Conservation (phyloP, 2,113 vertebrate species). For the Salvelinus sp. region DNA sequence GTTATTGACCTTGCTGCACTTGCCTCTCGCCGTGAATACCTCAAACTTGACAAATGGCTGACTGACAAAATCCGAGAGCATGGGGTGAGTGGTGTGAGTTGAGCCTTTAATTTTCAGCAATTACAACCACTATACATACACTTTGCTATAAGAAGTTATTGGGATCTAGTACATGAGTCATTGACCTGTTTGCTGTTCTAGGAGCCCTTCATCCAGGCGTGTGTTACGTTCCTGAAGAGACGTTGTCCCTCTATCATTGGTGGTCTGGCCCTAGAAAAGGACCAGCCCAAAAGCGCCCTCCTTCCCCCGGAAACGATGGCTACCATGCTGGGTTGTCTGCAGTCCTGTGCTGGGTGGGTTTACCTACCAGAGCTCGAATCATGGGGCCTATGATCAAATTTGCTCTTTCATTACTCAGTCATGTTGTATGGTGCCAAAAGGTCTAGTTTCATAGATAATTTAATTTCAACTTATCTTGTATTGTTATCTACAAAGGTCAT, state of each 20-base stretch:
- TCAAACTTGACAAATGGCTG: constrained; percentile 99
- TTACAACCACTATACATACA: not conserved
- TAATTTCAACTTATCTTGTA: too few species aligned
- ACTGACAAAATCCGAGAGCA: constrained; percentile 99
- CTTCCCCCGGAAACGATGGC: constrained; percentile 96
- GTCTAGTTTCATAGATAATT: too few species aligned
- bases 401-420: not conserved
- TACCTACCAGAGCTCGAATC: not conserved
- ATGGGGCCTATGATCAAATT: too few species aligned
- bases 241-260: constrained; percentile 98
- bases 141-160: not conserved
- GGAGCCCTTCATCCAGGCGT: constrained; percentile 98
- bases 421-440: not conserved
- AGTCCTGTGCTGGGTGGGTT: constrained; percentile 95
- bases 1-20: constrained; percentile 99
- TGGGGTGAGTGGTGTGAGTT: constrained; percentile 79
- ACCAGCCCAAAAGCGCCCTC: constrained; percentile 98
- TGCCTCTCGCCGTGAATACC: constrained; percentile 99
- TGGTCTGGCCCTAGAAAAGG: constrained; percentile 95
- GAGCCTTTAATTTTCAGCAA: not conserved
- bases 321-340: constrained; percentile 94
- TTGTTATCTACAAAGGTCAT: too few species aligned
- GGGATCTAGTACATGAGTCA: not conserved
- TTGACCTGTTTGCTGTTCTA: constrained; percentile 45
- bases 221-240: constrained; percentile 97